Conservation (phyloP, 2,888 invertebrate species). For the Cataglyphis rosenhaueri region DNA sequence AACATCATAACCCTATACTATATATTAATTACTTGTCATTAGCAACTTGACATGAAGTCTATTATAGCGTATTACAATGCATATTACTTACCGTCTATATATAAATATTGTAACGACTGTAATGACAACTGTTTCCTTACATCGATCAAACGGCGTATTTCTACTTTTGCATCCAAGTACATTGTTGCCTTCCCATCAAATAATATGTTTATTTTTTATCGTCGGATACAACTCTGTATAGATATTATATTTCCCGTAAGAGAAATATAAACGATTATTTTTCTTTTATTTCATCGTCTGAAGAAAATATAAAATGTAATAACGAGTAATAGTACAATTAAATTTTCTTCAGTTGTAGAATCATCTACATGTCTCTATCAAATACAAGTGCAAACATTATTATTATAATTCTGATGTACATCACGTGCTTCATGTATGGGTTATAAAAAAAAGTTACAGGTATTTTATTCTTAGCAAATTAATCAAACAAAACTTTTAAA, state of each 20-base stretch:
- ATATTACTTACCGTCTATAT: neutral
- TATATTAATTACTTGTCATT: slow-evolving; percentile 12
- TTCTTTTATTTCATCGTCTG: neutral
- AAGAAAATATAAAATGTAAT: neutral
- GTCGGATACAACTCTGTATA: neutral
- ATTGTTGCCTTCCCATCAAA: slow-evolving; percentile 34
- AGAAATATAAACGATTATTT: slow-evolving; percentile 2
- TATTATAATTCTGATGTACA: neutral
- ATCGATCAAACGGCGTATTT: neutral
- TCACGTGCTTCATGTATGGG: neutral
- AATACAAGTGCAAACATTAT: neutral
- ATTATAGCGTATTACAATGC: neutral
- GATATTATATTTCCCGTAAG: neutral
- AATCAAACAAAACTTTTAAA: neutral
- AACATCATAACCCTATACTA: neutral
- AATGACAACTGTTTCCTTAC: neutral
- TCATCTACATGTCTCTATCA: neutral
- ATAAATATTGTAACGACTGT: neutral
- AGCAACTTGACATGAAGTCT: neutral
- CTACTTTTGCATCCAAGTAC: neutral
- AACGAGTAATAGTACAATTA: neutral
- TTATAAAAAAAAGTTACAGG: neutral
- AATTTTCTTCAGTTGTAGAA: neutral
- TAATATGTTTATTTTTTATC: slow-evolving; percentile 8
- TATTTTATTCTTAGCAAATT: neutral